These are phyloP conservation scores for Abscondita cerata DNA, from an alignment of 2,888 invertebrate species.

Conservation along the genomic window DNA sequence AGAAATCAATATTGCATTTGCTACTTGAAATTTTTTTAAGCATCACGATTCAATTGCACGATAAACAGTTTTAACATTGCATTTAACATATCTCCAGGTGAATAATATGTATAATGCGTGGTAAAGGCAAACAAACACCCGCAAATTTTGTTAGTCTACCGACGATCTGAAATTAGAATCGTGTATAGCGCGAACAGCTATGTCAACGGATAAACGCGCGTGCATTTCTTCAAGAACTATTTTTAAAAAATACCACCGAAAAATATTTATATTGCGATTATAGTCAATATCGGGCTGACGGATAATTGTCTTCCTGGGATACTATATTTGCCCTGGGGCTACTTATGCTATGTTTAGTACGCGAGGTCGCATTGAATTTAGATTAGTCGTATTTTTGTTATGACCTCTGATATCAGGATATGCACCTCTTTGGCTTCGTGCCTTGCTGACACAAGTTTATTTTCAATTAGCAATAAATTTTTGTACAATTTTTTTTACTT, in stretches of 20 bases:
- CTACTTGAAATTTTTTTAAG: too few species aligned
- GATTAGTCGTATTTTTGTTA: slow-evolving; percentile 49
- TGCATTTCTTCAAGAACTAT: neutral
- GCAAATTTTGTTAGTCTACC: slow-evolving; percentile 24
- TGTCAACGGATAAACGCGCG: slow-evolving; percentile 13
- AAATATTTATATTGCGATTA: neutral
- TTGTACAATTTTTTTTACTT: too few species aligned
- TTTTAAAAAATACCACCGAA: neutral
- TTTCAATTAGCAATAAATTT: slow-evolving; percentile 34
- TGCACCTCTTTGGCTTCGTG: slow-evolving; percentile 42
- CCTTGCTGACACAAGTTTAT: slow-evolving; percentile 43
- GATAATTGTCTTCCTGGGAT: slow-evolving; percentile 1
- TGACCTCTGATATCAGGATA: slow-evolving; percentile 46
- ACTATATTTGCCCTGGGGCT: slow-evolving; percentile 14
- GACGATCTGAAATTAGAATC: slow-evolving; percentile 39
- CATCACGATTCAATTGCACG: too few species aligned
- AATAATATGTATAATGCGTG: slow-evolving; percentile 43
- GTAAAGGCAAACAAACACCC: slow-evolving; percentile 44
- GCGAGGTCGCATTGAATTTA: slow-evolving; percentile 49
- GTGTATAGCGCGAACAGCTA: slow-evolving; percentile 15
- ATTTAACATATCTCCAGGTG: slow-evolving; percentile 40
- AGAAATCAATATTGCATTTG: too few species aligned
- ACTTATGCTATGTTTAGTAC: slow-evolving; percentile 41
- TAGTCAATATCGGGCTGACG: neutral
- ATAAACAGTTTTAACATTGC: too few species aligned